Percentiles rank a stretch among this genome's conserved stretches.
phyloP scores from a whole-genome alignment of 2,113 vertebrate species.

The Crocuta crocuta region DNA sequence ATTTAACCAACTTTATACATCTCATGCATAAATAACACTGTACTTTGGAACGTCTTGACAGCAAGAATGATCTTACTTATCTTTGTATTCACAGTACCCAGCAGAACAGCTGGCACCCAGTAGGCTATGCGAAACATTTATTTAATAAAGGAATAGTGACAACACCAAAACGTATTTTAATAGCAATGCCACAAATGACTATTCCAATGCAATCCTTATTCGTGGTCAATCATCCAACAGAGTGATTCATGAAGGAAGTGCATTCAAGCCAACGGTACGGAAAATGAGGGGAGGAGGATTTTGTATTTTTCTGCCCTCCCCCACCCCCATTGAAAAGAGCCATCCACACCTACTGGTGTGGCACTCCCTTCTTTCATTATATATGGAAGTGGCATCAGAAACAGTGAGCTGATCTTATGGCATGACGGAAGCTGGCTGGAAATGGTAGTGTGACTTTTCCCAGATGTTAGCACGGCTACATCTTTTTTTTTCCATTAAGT shows the following conservation, averaged over 20 bases:
- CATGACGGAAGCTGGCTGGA: neutral
- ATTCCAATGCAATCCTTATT: neutral
- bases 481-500: neutral
- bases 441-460: neutral
- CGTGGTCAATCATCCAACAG: neutral
- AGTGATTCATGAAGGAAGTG: neutral
- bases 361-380: neutral
- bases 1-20: neutral
- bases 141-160: neutral
- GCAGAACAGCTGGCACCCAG: neutral
- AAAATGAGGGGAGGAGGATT: neutral
- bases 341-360: neutral
- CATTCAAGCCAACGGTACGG: neutral
- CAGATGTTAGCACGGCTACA: neutral
- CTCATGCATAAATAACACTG: neutral
- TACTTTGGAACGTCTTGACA: neutral
- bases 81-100: neutral
- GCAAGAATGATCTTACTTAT: neutral
- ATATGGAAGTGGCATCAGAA: neutral
- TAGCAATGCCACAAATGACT: neutral
- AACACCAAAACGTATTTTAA: neutral
- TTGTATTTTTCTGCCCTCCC: neutral
- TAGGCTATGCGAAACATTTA: neutral
- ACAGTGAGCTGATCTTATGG: neutral
- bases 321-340: neutral